Evolutionary conservation across 1,140 invertebrate genomes (phyloP).

Genomic region (Bombus terrestris): DNA sequence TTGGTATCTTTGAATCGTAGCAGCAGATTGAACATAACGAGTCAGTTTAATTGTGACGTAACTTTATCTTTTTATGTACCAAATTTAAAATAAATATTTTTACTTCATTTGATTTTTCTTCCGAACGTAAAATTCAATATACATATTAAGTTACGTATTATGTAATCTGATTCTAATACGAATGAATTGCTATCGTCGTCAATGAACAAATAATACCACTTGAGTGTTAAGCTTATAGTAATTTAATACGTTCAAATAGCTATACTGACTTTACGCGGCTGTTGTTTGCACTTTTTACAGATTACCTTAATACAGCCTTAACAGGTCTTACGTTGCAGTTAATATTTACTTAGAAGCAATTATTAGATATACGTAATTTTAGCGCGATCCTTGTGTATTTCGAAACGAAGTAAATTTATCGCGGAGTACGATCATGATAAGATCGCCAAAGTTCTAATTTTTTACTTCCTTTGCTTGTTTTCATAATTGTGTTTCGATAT

Average conservation of each 20-base stretch:
- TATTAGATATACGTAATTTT: neutral
- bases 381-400: neutral
- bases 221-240: neutral
- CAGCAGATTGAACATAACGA: neutral
- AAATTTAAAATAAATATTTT: too few relatives aligned
- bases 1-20: neutral
- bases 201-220: too few relatives aligned
- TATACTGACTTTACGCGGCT: neutral
- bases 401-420: neutral
- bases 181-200: too few relatives aligned
- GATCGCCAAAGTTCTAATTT: neutral
- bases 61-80: too few relatives aligned
- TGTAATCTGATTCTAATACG: too few relatives aligned
- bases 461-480: neutral
- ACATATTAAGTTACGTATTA: too few relatives aligned
- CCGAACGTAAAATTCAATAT: too few relatives aligned
- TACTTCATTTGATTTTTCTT: too few relatives aligned
- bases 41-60: too few relatives aligned
- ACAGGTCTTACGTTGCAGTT: neutral
- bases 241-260: neutral
- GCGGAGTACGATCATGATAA: neutral
- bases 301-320: neutral
- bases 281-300: neutral
- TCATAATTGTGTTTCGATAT: neutral
- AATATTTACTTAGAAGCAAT: neutral